phyloP scores from a whole-genome alignment of 2,113 vertebrate species.

The Pyxicephalus adspersus region DNA sequence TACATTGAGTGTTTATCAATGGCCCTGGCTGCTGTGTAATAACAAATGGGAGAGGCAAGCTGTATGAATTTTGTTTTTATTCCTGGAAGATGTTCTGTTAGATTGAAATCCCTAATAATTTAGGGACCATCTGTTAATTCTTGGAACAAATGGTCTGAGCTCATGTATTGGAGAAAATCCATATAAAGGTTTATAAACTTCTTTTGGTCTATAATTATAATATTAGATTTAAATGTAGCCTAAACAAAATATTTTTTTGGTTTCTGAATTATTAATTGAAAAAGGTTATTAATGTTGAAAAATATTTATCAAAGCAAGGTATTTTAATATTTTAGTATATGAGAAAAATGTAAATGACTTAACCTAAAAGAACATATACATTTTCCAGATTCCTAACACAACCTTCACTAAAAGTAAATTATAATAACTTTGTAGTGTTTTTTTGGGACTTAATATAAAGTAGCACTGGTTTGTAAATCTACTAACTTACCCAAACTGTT shows the following conservation, averaged over 20 bases:
- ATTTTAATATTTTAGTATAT: too few species aligned
- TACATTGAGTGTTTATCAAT: constrained; percentile 13
- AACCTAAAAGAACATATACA: too few species aligned
- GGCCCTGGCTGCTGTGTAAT: constrained; percentile 41
- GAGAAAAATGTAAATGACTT: too few species aligned
- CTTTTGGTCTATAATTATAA: constrained; percentile 21
- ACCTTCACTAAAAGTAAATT: too few species aligned
- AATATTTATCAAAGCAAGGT: too few species aligned
- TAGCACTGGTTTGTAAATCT: too few species aligned
- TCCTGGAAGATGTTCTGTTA: constrained; percentile 43
- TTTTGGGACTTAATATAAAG: too few species aligned
- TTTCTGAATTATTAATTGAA: background rate
- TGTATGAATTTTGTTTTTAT: constrained; percentile 45
- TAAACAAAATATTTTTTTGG: background rate
- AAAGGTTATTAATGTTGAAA: background rate
- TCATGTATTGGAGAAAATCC: constrained; percentile 42
- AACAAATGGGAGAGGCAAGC: constrained; percentile 50
- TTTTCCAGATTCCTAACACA: too few species aligned
- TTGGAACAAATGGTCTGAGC: constrained; percentile 47
- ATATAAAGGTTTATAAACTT: constrained; percentile 33
- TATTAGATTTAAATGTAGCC: background rate
- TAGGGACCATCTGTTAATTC: constrained; percentile 50
- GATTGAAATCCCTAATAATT: constrained; percentile 52
- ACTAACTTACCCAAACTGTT: too few species aligned
- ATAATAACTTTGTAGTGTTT: too few species aligned